Conservation (phyloP, 2,888 invertebrate species). For the Chrysolina haemoptera region DNA sequence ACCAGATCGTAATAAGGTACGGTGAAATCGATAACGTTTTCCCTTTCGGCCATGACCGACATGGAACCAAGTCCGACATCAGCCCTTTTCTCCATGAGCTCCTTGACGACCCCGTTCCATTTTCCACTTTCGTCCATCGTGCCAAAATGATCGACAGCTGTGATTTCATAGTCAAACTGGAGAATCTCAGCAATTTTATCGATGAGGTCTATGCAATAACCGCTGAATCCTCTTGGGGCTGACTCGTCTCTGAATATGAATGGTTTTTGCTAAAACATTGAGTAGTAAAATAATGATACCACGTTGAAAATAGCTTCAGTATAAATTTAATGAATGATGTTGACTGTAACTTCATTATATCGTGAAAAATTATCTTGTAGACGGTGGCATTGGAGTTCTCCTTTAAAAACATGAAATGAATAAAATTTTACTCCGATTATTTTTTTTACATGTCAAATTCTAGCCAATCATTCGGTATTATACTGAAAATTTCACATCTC, state of each 20-base stretch:
- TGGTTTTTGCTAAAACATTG: conserved; percentile 80
- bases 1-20: conserved; percentile 98
- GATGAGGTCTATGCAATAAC: conserved; percentile 96
- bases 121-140: conserved; percentile 87
- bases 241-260: conserved; percentile 83
- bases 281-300: neutral
- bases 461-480: too few relatives aligned
- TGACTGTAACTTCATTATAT: too few relatives aligned
- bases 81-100: conserved; percentile 76
- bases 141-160: conserved; percentile 88
- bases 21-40: conserved; percentile 97
- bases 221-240: conserved; percentile 79
- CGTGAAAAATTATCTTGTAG: too few relatives aligned
- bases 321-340: too few relatives aligned
- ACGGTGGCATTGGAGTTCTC: too few relatives aligned
- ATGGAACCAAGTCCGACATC: conserved; percentile 95
- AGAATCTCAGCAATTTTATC: conserved; percentile 88
- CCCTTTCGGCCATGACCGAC: conserved; percentile 97
- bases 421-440: too few relatives aligned
- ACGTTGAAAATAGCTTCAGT: too few relatives aligned
- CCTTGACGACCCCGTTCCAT: conserved; percentile 75
- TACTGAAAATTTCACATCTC: too few relatives aligned
- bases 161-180: conserved; percentile 92
- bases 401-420: too few relatives aligned
- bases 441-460: too few relatives aligned